These are phyloP conservation scores for Merodon equestris DNA, from an alignment of 2,888 invertebrate genomes.

Conservation along the genomic window DNA sequence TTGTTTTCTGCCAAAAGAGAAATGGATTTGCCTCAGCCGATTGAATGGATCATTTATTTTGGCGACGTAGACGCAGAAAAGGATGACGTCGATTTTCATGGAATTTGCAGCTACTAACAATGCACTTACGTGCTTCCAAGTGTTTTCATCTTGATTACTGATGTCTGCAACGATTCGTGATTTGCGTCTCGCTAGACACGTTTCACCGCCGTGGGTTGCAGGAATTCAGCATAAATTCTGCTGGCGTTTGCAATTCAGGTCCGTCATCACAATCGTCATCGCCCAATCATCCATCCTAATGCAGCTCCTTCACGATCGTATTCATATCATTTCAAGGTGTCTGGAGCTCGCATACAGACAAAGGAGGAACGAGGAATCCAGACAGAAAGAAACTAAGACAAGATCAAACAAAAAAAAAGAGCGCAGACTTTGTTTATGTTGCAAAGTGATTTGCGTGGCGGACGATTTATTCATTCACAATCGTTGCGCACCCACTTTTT, in stretches of 20 bases:
- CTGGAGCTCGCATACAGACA: constrained; percentile 9
- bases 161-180: constrained; percentile 24
- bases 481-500: constrained; percentile 44
- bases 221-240: constrained; percentile 58
- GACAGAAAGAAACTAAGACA: no score
- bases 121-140: neutral
- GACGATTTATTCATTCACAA: constrained; percentile 65
- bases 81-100: no score
- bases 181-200: constrained; percentile 41
- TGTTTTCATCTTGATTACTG: constrained; percentile 46
- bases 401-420: constrained; percentile 7
- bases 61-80: no score
- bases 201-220: constrained; percentile 33
- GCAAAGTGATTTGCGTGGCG: constrained; percentile 63
- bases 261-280: constrained; percentile 53
- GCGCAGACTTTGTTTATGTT: constrained; percentile 54
- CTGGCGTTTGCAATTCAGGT: constrained; percentile 54
- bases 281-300: constrained; percentile 28
- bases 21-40: no score
- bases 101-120: no score
- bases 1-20: no score
- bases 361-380: constrained; percentile 31
- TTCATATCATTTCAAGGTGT: constrained; percentile 39
- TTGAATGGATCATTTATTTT: no score
- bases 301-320: neutral